Conservation (phyloP, 2,113 vertebrate genomes). For the Mesoclemmys tuberculata region DNA sequence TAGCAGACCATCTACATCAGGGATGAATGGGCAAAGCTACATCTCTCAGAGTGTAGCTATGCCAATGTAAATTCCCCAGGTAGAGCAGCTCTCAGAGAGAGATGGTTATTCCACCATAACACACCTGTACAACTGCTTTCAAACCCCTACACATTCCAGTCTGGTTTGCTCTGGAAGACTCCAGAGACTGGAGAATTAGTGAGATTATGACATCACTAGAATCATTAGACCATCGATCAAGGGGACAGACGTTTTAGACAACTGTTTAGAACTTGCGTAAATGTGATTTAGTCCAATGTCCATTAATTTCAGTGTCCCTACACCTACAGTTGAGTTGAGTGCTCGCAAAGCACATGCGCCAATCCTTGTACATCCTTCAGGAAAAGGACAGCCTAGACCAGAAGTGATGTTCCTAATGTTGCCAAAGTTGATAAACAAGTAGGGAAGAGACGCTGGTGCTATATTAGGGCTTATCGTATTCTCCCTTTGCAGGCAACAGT, state of each 20-base stretch:
- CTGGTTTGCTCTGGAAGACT: background rate
- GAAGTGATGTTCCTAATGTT: background rate
- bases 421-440: background rate
- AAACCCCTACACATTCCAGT: background rate
- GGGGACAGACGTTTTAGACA: background rate
- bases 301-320: background rate
- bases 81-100: background rate
- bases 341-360: background rate
- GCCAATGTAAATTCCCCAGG: background rate
- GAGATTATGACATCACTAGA: background rate
- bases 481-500: background rate
- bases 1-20: background rate
- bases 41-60: background rate
- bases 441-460: background rate
- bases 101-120: background rate
- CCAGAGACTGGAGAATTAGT: background rate
- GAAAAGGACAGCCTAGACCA: background rate
- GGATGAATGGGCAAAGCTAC: background rate
- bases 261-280: background rate
- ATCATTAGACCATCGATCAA: background rate
- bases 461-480: background rate
- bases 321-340: background rate
- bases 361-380: background rate
- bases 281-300: background rate
- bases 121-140: background rate